Evolutionary conservation across 2,113 vertebrate species (phyloP), one percentile per base, ranked within the genome.

Genomic region (Phocoena sinus): DNA sequence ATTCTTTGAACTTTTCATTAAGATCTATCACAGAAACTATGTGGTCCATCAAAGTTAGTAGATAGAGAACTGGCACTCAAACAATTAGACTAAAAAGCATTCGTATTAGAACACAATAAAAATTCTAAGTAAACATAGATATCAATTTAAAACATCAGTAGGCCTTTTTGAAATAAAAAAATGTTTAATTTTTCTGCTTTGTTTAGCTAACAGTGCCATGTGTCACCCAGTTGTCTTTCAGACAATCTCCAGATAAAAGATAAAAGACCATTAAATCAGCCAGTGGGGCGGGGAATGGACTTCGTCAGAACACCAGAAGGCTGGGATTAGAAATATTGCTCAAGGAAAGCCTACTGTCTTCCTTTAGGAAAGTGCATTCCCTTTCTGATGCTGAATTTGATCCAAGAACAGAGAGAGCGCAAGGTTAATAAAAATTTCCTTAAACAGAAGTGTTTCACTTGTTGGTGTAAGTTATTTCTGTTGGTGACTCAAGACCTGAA

Each of bases 361-460:
- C 33, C 36, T 77, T 92, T 70, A 89, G 33, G 38, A 91, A 76
- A 85, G 9, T 6, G 63, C 74, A 79, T 31, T 91, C 8, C 26
- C 8, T 96, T 95, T 93, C 26, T 77, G 9, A 76, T 86, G 3
- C 33, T 74, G 58, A 63, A 65, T 93, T 93, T 50, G 79, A 95
- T 31, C 21, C 17, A 85, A 94, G 26, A 50, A 84, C 68, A 94
- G 25, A 38, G 10, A 85, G 8, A 71, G 1, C 41, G 74, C 56
- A 58, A 92, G 20, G 73, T 67, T 94, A 90, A 88, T 91, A 88
- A 70, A 95, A 70, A 80, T 90, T 62, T 80, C 17, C 8, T 95
- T 79, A 92, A 95, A 77, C 13, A 26, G 4, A 92, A 85, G 7
- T 70, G 3, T 63, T 92, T 94, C 18, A 73, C 8, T 10, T 85